Conservation (phyloP, 2,113 vertebrate species). For the Spea bombifrons region DNA sequence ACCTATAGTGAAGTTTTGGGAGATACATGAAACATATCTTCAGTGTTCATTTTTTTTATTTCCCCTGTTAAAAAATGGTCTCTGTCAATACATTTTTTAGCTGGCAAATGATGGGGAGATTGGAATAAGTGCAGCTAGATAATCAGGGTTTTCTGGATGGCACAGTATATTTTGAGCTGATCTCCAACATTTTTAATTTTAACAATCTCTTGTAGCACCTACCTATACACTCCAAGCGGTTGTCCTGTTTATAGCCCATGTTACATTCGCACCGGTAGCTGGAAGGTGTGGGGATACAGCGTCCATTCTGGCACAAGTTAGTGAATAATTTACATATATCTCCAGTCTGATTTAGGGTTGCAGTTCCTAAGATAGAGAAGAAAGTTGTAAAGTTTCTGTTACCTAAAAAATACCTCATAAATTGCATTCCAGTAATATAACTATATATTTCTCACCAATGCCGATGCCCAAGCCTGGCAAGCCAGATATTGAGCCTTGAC, state of each 20-base stretch:
- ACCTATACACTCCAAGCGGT: slow-evolving; percentile 90
- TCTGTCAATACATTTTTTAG: no score
- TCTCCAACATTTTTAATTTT: no score
- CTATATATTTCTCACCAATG: slow-evolving; percentile 19
- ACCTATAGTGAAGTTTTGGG: no score
- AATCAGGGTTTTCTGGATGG: no score
- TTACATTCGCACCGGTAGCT: slow-evolving; percentile 98
- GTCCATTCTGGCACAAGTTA: slow-evolving; percentile 91
- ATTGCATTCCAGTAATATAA: background rate
- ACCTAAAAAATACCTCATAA: no score
- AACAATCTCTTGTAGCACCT: slow-evolving; percentile 81
- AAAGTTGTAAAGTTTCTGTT: background rate
- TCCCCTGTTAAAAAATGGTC: no score
- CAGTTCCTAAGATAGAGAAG: slow-evolving; percentile 63
- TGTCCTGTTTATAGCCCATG: slow-evolving; percentile 96
- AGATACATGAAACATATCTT: no score
- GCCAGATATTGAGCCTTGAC: slow-evolving; percentile 62
- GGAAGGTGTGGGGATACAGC: slow-evolving; percentile 85
- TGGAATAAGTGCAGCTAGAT: no score
- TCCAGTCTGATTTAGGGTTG: slow-evolving; percentile 85
- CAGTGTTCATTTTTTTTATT: no score
- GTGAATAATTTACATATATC: slow-evolving; percentile 94
- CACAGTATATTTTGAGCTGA: no score
- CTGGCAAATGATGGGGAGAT: no score
- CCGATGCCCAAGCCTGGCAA: slow-evolving; percentile 60